Conservation (phyloP, 2,888 invertebrate genomes). For the Odontocolon sp. region DNA sequence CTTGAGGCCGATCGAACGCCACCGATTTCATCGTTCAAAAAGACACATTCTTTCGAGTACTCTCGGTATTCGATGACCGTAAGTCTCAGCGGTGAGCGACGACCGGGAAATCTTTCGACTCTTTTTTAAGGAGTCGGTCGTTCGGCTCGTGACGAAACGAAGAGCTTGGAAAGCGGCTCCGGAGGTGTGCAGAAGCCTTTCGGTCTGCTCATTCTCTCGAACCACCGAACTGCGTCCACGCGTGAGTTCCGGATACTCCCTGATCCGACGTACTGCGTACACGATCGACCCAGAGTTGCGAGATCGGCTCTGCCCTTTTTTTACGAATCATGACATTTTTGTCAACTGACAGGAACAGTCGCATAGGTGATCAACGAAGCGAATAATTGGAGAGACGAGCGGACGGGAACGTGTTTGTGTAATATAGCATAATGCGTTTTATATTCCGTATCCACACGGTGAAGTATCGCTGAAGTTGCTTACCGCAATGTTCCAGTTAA, state of each 20-base stretch:
- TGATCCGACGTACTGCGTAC: conserved; percentile 33
- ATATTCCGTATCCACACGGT: too few relatives aligned
- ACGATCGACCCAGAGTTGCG: conserved; percentile 27
- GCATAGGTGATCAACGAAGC: conserved; percentile 38
- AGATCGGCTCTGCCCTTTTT: conserved; percentile 28
- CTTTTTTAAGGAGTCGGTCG: too few relatives aligned
- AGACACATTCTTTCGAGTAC: neutral
- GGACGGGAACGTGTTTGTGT: conserved; percentile 30
- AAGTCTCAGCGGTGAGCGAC: too few relatives aligned
- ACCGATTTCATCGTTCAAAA: conserved; percentile 3
- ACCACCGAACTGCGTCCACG: conserved; percentile 51
- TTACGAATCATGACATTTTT: conserved; percentile 15
- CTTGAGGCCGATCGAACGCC: neutral
- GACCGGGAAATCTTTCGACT: too few relatives aligned
- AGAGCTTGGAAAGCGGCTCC: conserved; percentile 54
- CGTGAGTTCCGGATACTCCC: conserved; percentile 49
- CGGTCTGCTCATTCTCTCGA: conserved; percentile 49
- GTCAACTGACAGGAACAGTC: conserved; percentile 27
- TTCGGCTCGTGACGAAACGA: conserved; percentile 48
- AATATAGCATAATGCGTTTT: neutral
- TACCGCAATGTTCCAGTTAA: too few relatives aligned
- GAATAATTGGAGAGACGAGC: conserved; percentile 45
- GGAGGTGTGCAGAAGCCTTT: conserved; percentile 23
- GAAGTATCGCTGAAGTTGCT: too few relatives aligned
- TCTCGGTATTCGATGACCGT: neutral